A percentile compares a stretch with the other conserved stretches of the same genome.
Conservation (phyloP, 2,113 vertebrate genomes). For the Bos javanicus region DNA sequence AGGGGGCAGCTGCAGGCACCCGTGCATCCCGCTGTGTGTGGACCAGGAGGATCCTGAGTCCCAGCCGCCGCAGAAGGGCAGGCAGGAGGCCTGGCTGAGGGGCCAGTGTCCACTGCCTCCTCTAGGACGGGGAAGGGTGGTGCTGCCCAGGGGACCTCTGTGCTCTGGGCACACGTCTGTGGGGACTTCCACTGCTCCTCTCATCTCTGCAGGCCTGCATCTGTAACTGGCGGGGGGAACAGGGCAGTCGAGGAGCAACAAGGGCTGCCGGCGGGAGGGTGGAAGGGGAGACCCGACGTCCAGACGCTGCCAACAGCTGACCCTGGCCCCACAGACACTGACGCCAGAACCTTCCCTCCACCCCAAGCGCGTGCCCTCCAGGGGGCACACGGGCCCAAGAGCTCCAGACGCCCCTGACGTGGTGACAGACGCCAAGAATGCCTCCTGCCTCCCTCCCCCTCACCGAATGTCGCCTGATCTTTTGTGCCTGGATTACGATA, state of each 20-base stretch:
- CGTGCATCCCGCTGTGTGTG: fast-evolving
- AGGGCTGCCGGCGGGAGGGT: fast-evolving
- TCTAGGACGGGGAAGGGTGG: neutral
- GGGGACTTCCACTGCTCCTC: fast-evolving
- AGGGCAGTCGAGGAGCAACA: neutral
- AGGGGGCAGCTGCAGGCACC: fast-evolving
- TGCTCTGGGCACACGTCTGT: too few relatives aligned
- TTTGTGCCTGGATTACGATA: fast-evolving
- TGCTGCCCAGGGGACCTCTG: neutral
- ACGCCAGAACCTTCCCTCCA: fast-evolving
- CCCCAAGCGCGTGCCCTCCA: fast-evolving
- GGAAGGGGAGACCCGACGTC: fast-evolving
- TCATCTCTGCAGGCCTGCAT: neutral
- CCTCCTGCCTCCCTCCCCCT: fast-evolving
- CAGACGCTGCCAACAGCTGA: fast-evolving
- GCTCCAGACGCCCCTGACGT: fast-evolving
- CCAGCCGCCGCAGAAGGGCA: neutral
- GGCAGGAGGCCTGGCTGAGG: neutral
- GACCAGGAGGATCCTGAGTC: neutral
- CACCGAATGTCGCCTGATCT: fast-evolving
- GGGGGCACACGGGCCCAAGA: fast-evolving
- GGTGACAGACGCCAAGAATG: fast-evolving
- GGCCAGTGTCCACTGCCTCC: fast-evolving
- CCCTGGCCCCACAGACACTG: neutral
- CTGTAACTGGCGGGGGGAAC: neutral